Evolutionary conservation across 2,113 vertebrate genomes (phyloP).

Genomic region (Murina feae): DNA sequence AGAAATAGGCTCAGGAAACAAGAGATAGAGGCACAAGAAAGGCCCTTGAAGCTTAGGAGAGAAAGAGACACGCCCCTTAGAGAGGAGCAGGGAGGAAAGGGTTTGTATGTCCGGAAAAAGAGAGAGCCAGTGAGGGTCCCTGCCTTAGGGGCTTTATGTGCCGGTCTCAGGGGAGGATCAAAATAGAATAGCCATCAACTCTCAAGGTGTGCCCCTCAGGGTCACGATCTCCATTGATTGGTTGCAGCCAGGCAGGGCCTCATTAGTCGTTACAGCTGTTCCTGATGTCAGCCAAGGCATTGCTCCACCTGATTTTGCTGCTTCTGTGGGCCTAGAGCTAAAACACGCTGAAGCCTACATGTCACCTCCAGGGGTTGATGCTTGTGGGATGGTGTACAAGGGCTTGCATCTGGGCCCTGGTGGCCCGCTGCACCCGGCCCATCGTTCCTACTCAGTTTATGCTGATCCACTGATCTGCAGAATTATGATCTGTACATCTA

Average conservation of each 20-base stretch:
- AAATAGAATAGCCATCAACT: not conserved
- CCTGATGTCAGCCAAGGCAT: not conserved
- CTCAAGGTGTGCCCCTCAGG: not conserved
- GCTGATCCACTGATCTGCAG: not conserved
- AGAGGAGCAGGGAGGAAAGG: not conserved
- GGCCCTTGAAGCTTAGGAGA: not conserved
- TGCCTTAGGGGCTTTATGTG: not conserved
- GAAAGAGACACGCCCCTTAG: not conserved
- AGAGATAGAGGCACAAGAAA: not conserved
- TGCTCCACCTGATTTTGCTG: not conserved
- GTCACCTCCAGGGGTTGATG: not conserved
- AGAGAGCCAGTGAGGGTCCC: not conserved
- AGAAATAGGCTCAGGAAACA: not conserved
- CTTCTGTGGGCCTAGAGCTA: not conserved
- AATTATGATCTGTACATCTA: not conserved
- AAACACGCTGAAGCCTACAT: not conserved
- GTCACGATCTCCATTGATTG: not conserved
- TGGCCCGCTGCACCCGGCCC: not conserved
- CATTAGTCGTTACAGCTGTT: not conserved
- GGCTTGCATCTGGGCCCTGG: not conserved
- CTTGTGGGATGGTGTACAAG: not conserved
- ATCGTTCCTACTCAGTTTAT: not conserved
- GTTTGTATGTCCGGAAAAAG: not conserved
- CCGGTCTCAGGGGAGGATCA: not conserved
- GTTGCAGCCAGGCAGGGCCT: not conserved